A percentile compares a stretch with the other conserved stretches of the same genome.
phyloP scores from a whole-genome alignment of 2,888 invertebrate species.

The Anorthoa munda region DNA sequence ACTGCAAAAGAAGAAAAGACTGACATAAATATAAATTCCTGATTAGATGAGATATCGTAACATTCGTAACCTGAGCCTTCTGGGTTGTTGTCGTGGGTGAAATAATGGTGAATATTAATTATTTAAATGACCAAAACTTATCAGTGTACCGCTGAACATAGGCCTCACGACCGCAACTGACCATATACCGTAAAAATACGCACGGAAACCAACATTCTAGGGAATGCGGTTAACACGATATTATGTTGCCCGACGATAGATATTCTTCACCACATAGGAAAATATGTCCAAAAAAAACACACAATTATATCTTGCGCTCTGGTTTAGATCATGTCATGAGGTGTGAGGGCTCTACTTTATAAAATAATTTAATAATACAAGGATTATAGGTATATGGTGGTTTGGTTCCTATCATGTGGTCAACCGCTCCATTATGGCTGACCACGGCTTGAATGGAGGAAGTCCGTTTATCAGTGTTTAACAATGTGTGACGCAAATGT shows the following conservation, averaged over 20 bases:
- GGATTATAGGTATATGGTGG: conserved; percentile 58
- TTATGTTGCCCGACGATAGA: not conserved
- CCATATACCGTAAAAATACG: not conserved
- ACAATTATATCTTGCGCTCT: conserved; percentile 29
- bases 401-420: conserved; percentile 75
- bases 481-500: conserved; percentile 58
- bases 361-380: conserved; percentile 54
- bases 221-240: conserved; percentile 10
- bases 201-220: not conserved
- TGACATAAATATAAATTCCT: conserved; percentile 13
- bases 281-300: conserved; percentile 14
- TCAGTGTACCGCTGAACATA: not conserved
- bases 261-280: conserved; percentile 6
- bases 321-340: conserved; percentile 25
- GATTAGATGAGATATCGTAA: not conserved
- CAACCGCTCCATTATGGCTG: conserved; percentile 79
- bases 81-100: not conserved
- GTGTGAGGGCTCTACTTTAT: conserved; percentile 47
- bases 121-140: not conserved
- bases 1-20: conserved; percentile 77
- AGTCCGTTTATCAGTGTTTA: conserved; percentile 73
- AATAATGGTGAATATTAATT: not conserved
- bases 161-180: not conserved
- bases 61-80: not conserved
- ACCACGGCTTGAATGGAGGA: conserved; percentile 75